Evolutionary conservation across 2,113 vertebrate species (phyloP), one percentile per base, ranked within the genome.

Genomic region (Melanocharis versteri): DNA sequence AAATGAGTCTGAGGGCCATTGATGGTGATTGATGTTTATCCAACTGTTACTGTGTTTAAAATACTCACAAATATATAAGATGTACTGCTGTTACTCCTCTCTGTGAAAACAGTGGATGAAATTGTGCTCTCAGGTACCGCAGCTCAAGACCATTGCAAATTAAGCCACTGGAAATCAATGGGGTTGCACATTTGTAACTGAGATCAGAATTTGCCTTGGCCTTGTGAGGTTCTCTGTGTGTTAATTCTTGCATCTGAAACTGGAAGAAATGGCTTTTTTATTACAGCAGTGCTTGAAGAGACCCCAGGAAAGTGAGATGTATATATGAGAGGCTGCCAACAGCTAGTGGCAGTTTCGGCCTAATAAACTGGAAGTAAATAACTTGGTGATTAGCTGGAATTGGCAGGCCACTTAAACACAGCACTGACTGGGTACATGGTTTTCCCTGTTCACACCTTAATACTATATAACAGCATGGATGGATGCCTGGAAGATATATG

Each of bases 321-420:
- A 98, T 98, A 97, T 84, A 97, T 96, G 87, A 97, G 97, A 97
- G 94, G 91, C 96, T 96, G 97, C 96, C 96, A 97, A 69, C 60
- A 83, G 95, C 94, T 97, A 89, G 89, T 97, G 98, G 98, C 98
- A 98, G 98, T 97, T 97, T 97, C 97, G 83, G 97, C 98, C 98
- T 98, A 98, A 98, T 98, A 98, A 98, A 98, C 97, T 97, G 96
- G 91, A 94, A 96, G 97, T 98, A 98, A 98, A 98, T 98, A 98
- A 96, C 60, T 78, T 33, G 75, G 94, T 93, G 97, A 97, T 96
- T 93, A 94, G 94, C 50, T 53, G 82, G 94, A 94, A 98, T 98
- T 97, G 97, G 98, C 98, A 98, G 98, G 77, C 89, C 87, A 89
- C n/a, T 90, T 95, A 86, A 93, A 90, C 17, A 27, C 91, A 77